phyloP scores from a whole-genome alignment of 2,797 vertebrate genomes.

The Xenops minutus region DNA sequence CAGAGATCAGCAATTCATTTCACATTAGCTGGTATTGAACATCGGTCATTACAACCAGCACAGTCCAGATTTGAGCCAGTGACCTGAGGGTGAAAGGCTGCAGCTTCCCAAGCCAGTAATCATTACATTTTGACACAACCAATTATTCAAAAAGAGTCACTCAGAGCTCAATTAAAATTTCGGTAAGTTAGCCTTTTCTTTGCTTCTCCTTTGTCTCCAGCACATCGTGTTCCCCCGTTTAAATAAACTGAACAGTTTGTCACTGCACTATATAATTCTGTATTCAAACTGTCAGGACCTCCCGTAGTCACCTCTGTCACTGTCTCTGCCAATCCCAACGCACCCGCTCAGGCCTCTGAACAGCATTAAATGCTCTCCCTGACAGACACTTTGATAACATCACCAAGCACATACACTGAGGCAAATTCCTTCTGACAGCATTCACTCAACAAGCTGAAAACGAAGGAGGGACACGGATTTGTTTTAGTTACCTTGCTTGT shows the following conservation, averaged over 20 bases:
- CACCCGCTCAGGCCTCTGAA: background rate
- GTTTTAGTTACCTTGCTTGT: background rate
- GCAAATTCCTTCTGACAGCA: constrained; percentile 18
- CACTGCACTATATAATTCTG: background rate
- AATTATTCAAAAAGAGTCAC: constrained; percentile 65
- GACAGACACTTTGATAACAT: constrained; percentile 38
- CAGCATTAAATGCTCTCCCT: background rate
- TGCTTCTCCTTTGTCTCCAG: background rate
- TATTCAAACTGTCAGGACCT: background rate
- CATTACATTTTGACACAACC: constrained; percentile 58
- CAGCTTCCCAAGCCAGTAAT: constrained; percentile 31
- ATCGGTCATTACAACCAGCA: constrained; percentile 33
- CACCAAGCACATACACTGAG: background rate
- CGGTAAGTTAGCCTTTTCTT: constrained; percentile 36
- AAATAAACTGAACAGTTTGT: constrained; percentile 19
- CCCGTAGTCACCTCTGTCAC: background rate
- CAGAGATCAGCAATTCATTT: constrained; percentile 52
- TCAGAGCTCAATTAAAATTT: constrained; percentile 65
- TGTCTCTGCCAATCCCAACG: background rate
- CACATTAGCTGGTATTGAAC: constrained; percentile 41
- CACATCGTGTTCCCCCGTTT: background rate
- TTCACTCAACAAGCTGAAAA: background rate
- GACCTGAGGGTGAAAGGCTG: constrained; percentile 63
- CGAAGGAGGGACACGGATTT: background rate
- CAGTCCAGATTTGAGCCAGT: constrained; percentile 28